Base-by-base conservation (phyloP, 2,888 invertebrate species). In the Epistrophe eligans region DNA sequence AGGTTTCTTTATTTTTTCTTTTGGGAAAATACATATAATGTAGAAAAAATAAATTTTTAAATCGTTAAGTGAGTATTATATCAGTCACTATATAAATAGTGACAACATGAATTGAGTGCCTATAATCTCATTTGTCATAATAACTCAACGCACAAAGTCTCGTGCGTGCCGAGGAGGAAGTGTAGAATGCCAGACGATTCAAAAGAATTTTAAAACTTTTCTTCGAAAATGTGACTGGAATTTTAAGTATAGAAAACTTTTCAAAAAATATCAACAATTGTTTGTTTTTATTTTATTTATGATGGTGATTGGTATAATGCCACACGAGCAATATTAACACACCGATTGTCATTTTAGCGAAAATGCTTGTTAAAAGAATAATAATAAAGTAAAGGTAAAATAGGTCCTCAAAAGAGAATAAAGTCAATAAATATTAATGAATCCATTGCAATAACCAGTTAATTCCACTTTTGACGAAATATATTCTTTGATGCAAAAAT, bases 141-240 rank as follows among this genome's bases (percentile, higher is more conserved):
- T 57, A 57, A 57, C 57, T 57, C 10, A 28, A 28, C 52, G 1
- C 28, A 15, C 15, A 55, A 11, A 24, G 24, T 24, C 24, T 32
- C 24, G n/a, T 57, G n/a, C 4, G 4, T n/a, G 32, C 1, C 6
- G 15, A 57, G 9, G 9, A 32, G 8, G 10, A 57, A 57, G 10
- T 57, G 32, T 32, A 58, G 43, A 45, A 43, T 35, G 55, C n/a
- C 45, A 64, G 66, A 67, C 50, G 35, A 35, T 24, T 24, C 67
- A 80, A 74, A 67, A 67, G 80, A 80, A 80, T 80, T 50, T 80
- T 17, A 52, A 52, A 66, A 60, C 10, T 15, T 60, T 28, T 58
- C 32, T 13, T 32, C 52, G 6, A 43, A 35, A 35, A 32, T 52
- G 80, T 74, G 80, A 67, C 40, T 67, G 50, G 80, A 80, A 80